Percentiles rank a stretch among this genome's conserved stretches.
Evolutionary conservation across 2,113 vertebrate species (phyloP).

Genomic region (Atlantisia rogersi): DNA sequence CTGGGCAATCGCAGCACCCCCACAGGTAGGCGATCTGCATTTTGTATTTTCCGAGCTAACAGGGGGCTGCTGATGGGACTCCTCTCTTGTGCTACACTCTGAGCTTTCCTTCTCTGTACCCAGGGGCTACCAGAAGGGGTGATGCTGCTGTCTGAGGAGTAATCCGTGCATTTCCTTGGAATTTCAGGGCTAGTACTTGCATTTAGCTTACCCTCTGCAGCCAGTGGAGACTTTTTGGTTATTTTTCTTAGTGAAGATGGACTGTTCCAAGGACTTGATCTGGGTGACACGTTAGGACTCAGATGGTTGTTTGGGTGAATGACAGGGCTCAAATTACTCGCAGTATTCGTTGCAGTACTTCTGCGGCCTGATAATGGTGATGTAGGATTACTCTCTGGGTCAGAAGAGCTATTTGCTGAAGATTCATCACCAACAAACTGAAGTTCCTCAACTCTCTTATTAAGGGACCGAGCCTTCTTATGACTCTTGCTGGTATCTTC

Average conservation of each 20-base stretch:
- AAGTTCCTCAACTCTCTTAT: slow-evolving; percentile 91
- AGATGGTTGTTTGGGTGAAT: slow-evolving; percentile 85
- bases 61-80: slow-evolving; percentile 88
- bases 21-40: slow-evolving; percentile 86
- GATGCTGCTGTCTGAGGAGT: slow-evolving; percentile 93
- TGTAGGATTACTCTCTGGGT: slow-evolving; percentile 90
- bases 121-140: slow-evolving; percentile 96
- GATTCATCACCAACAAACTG: slow-evolving; percentile 90
- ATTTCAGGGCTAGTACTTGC: slow-evolving; percentile 78
- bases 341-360: slow-evolving; percentile 70
- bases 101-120: slow-evolving; percentile 91
- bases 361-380: slow-evolving; percentile 86
- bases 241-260: slow-evolving; percentile 88
- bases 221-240: slow-evolving; percentile 86
- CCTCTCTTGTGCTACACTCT: slow-evolving; percentile 85
- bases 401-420: slow-evolving; percentile 93
- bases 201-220: slow-evolving; percentile 80
- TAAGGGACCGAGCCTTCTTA: slow-evolving; percentile 85
- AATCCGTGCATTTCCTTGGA: slow-evolving; percentile 82
- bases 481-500: slow-evolving; percentile 73
- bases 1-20: slow-evolving; percentile 89
- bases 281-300: slow-evolving; percentile 90
- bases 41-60: slow-evolving; percentile 87
- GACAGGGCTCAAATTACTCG: slow-evolving; percentile 85
- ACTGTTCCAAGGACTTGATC: slow-evolving; percentile 94